Evolutionary conservation across 1,140 invertebrate genomes (phyloP).

Genomic region (Leucophenga varia): DNA sequence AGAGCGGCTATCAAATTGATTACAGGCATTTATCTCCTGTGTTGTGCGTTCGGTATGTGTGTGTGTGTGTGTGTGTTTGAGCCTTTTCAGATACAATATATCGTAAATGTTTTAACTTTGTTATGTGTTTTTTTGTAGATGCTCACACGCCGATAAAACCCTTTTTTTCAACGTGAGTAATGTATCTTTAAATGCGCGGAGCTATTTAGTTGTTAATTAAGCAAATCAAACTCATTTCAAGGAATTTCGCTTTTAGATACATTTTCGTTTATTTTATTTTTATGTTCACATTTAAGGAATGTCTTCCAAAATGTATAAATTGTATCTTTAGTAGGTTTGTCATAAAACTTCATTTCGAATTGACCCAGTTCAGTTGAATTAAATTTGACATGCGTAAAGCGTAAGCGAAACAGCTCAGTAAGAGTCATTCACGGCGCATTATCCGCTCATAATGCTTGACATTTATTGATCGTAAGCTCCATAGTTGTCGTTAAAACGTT

Average conservation of each 20-base stretch:
- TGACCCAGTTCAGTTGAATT: constrained; percentile 38
- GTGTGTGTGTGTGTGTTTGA: too few species aligned
- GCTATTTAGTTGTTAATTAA: constrained; percentile 52
- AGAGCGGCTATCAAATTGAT: constrained; percentile 50
- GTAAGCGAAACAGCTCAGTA: too few species aligned
- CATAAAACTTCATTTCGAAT: constrained; percentile 9
- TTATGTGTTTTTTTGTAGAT: too few species aligned
- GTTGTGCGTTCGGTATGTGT: too few species aligned
- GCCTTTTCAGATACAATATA: too few species aligned
- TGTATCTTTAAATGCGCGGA: constrained; percentile 27
- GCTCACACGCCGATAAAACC: constrained; percentile 36
- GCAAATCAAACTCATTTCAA: constrained; percentile 41
- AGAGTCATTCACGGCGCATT: too few species aligned
- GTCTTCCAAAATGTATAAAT: background rate
- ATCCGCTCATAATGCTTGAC: constrained; percentile 32
- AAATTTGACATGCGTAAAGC: constrained; percentile 15
- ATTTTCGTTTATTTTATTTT: too few species aligned
- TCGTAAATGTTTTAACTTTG: too few species aligned
- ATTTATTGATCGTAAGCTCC: constrained; percentile 54
- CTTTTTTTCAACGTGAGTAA: too few species aligned
- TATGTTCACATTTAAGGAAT: too few species aligned
- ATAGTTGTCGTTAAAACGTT: too few species aligned
- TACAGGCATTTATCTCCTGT: constrained; percentile 45
- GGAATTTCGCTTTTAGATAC: too few species aligned
- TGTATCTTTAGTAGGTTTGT: constrained; percentile 3